Base-by-base conservation (phyloP, 2,888 invertebrate genomes). In the Bruchidius siliquastri region DNA sequence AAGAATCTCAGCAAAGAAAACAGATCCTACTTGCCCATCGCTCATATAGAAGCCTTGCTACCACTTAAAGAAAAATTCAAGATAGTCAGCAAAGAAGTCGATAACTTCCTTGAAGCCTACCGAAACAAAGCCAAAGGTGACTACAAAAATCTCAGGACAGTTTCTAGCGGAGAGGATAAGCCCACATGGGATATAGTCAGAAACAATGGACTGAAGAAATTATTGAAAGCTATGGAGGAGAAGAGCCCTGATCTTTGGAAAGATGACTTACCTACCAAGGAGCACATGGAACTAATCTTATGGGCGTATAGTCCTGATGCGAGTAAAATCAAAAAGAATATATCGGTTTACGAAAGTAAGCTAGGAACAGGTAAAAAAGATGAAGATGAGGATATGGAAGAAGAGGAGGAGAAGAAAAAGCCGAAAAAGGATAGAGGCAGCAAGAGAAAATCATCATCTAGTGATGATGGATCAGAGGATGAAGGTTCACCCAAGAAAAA, bases 291-390 rank as follows among this genome's bases (percentile, higher is more conserved):
- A 79, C 86, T 93, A 81, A 89, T 94, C 69, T 87, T 93, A 73
- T 94, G 94, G 93, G 94, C 92, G 0, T 94, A 93, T 81, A 93
- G 93, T 70, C 92, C 93, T 0, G 93, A 94, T 76, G 89, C 90
- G 0, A 88, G 90, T 30, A 91, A 90, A 81, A 88, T 93, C 0
- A 94, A 93, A 82, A 91, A 89, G 76, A 88, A 87, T 75, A 80
- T 89, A 68, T 86, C 88, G 21, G 87, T 80, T 71, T 82, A 87
- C 79, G 87, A 86, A 77, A 89, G 87, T 79, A 89, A 88, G 82
- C 80, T 88, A 22, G 83, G 83, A 72, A 81, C 79, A 72, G 77
- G 76, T 71, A 81, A 76, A 76, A 80, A 79, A 71, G 75, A 77
- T 71, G 80, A 77, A 74, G 78, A 80, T 32, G 81, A 76, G 66